These are phyloP conservation scores for Drosophila insularis DNA, from an alignment of 1,140 invertebrate genomes.

Conservation along the genomic window DNA sequence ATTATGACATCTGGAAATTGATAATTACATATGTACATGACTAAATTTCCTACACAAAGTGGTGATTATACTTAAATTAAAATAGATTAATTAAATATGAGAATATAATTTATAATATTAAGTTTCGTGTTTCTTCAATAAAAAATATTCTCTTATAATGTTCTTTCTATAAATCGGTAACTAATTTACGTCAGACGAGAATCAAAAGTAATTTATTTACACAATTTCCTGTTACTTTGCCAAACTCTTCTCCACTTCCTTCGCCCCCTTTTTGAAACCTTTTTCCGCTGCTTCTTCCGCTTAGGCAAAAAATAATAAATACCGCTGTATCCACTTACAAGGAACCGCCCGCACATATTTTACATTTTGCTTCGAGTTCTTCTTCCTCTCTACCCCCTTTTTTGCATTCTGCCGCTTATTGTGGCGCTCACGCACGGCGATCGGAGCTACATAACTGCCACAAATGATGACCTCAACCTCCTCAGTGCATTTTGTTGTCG, in stretches of 20 bases:
- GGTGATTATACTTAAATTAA: too few species aligned
- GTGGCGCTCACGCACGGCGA: slow-evolving; percentile 60
- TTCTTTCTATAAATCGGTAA: too few species aligned
- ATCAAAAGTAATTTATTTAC: too few species aligned
- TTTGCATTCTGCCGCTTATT: slow-evolving; percentile 53
- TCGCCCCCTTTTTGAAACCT: not conserved
- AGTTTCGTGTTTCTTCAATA: too few species aligned
- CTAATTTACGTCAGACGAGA: too few species aligned
- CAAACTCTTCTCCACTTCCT: not conserved
- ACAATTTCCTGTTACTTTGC: not conserved
- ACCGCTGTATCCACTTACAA: slow-evolving; percentile 52
- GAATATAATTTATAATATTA: too few species aligned
- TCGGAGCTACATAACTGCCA: not conserved
- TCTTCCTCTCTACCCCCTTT: not conserved
- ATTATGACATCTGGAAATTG: slow-evolving; percentile 15
- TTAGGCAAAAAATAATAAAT: not conserved
- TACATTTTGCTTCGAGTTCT: slow-evolving; percentile 6
- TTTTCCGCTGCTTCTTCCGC: not conserved
- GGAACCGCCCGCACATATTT: slow-evolving; percentile 23
- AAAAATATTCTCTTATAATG: too few species aligned
- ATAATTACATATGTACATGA: too few species aligned
- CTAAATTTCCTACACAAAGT: not conserved
- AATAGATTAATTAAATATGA: too few species aligned
- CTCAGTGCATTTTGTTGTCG: not conserved
- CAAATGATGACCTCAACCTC: not conserved